A percentile compares a stretch with the other conserved stretches of the same genome.
These are phyloP conservation scores for Heliconius sara DNA, from an alignment of 2,888 invertebrate species.

Conservation along the genomic window DNA sequence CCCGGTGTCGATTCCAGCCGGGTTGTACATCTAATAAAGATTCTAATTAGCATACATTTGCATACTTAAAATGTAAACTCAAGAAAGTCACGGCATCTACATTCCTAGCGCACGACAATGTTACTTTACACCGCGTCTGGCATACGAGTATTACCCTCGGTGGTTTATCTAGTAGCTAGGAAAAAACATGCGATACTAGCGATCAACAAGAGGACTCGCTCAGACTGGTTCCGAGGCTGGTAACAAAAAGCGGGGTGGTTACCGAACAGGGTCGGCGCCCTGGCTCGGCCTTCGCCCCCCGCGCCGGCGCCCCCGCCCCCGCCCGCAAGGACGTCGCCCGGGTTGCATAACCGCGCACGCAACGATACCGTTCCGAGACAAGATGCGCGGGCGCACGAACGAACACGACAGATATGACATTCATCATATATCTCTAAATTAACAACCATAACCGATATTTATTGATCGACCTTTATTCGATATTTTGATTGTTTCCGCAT, in stretches of 20 bases:
- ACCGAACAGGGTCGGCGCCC: conserved; percentile 68
- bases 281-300: conserved; percentile 74
- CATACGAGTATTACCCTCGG: conserved; percentile 29
- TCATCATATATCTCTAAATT: conserved; percentile 33
- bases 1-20: conserved; percentile 37
- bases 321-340: conserved; percentile 76
- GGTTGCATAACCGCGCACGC: conserved; percentile 79
- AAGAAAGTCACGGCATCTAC: conserved; percentile 39
- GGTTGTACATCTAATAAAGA: conserved; percentile 38
- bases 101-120: conserved; percentile 37
- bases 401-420: conserved; percentile 25
- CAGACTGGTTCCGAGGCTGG: conserved; percentile 46
- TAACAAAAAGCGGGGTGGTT: conserved; percentile 55
- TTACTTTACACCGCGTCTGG: conserved; percentile 40
- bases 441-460: conserved; percentile 19
- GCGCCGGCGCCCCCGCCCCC: conserved; percentile 55
- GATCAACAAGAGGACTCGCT: conserved; percentile 37
- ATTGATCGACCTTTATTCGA: conserved; percentile 23
- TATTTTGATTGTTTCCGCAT: conserved; percentile 38
- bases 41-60: conserved; percentile 45
- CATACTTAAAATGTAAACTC: conserved; percentile 45
- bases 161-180: conserved; percentile 41
- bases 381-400: conserved; percentile 47
- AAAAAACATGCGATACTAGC: conserved; percentile 44
- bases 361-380: conserved; percentile 72